Evolutionary conservation across 2,888 invertebrate species (phyloP), one percentile per base, ranked within the genome.

Genomic region (Serrognathus titanus): DNA sequence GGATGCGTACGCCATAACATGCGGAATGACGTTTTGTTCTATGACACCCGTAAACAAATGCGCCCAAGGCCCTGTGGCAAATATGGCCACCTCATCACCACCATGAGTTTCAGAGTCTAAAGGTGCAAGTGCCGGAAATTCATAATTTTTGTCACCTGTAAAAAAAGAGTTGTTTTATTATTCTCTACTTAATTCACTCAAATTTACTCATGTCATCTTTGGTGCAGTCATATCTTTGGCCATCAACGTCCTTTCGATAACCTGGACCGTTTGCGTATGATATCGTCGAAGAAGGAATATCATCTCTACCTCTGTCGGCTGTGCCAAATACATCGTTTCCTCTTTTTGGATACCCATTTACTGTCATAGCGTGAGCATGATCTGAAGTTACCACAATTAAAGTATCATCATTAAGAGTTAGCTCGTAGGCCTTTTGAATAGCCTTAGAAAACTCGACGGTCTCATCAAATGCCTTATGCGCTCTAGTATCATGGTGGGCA

Each of bases 361-460:
- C 82, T 0, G 86, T 85, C 85, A 92, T 85, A 0, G 89, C 88
- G 66, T 91, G 91, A 0, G 89, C 85, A 71, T 92, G 92, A 74
- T 92, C 91, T 0, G 91, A 80, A 0, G 86, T 89, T 9, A 90
- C 92, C 0, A 94, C 84, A 20, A 92, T 86, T 2, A 94, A 75
- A 0, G 94, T 94, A 31, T 94, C 90, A 45, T 84, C 76, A 61
- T 2, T 80, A 72, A 51, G 79, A 71, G 0, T 91, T 88, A 65
- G 77, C 79, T 59, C 81, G 70, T 10, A 90, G 81, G 1, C 94
- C 88, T 63, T 86, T 82, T 70, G 65, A 24, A 75, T 64, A 1
- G 76, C 75, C 57, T 72, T 72, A 57, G 36, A 87, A 83, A 92
- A 85, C 69, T 90, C 88, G 0, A 90, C 80, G 0, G 91, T 89